These are phyloP conservation scores for Resseliella maxima DNA, from an alignment of 2,888 invertebrate genomes.

Conservation along the genomic window DNA sequence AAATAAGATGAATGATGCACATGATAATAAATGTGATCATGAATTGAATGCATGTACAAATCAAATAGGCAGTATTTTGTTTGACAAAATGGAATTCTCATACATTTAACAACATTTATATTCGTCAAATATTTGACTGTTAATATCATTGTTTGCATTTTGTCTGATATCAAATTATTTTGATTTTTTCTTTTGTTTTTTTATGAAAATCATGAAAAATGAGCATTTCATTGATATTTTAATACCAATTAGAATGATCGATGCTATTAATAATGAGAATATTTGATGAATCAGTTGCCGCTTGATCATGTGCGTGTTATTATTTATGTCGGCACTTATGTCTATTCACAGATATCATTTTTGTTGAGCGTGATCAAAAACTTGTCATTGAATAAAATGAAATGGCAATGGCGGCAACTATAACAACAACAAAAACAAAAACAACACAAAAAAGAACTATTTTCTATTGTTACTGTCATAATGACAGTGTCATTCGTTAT, in stretches of 20 bases:
- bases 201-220: too few species aligned
- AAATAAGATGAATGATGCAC: not conserved
- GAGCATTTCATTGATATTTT: too few species aligned
- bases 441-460: not conserved
- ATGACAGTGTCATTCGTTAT: not conserved
- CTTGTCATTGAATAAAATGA: not conserved
- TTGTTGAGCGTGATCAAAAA: not conserved
- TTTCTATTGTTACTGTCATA: too few species aligned
- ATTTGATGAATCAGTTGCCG: not conserved
- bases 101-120: not conserved
- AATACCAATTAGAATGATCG: too few species aligned
- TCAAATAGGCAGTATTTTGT: too few species aligned
- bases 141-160: too few species aligned
- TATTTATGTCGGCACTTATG: not conserved
- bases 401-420: not conserved
- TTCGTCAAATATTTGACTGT: not conserved
- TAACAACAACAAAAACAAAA: not conserved
- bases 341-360: not conserved
- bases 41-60: conserved; percentile 24
- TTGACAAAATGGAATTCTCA: not conserved
- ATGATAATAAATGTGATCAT: not conserved
- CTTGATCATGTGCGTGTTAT: not conserved
- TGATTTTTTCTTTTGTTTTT: too few species aligned
- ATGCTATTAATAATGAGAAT: not conserved
- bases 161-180: too few species aligned